phyloP scores from a whole-genome alignment of 1,140 invertebrate genomes.

The Lysiphlebus fabarum region DNA sequence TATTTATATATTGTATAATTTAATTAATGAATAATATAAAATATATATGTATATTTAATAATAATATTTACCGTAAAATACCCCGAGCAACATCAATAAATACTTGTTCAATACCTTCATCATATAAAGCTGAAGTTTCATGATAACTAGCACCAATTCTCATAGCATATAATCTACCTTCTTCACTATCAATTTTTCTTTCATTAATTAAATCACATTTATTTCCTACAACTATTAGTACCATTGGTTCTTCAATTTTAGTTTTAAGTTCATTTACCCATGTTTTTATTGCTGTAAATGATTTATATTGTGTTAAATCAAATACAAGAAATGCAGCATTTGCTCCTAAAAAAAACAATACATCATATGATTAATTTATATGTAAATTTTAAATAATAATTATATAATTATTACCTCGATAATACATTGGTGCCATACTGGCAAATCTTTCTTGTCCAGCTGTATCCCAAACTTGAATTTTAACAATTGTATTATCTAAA shows the following conservation, averaged over 20 bases:
- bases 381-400: no score
- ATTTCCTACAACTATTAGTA: slow-evolving; percentile 80
- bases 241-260: slow-evolving; percentile 72
- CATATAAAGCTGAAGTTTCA: slow-evolving; percentile 77
- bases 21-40: background rate
- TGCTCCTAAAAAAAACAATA: no score
- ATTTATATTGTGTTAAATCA: slow-evolving; percentile 73
- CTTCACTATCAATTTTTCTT: slow-evolving; percentile 64
- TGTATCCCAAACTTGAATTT: slow-evolving; percentile 86
- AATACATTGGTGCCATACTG: slow-evolving; percentile 90
- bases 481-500: slow-evolving; percentile 65
- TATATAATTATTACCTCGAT: slow-evolving; percentile 61
- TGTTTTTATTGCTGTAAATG: slow-evolving; percentile 71
- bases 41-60: background rate
- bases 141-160: slow-evolving; percentile 81
- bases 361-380: no score
- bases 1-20: no score
- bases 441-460: slow-evolving; percentile 77
- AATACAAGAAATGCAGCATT: slow-evolving; percentile 85
- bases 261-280: slow-evolving; percentile 79
- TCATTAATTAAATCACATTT: slow-evolving; percentile 72
- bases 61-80: slow-evolving; percentile 52
- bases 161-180: slow-evolving; percentile 72
- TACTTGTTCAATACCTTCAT: slow-evolving; percentile 70
- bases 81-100: slow-evolving; percentile 64